Evolutionary conservation across 2,113 vertebrate genomes (phyloP).

Genomic region (Rhinopomastus cyanomelas): DNA sequence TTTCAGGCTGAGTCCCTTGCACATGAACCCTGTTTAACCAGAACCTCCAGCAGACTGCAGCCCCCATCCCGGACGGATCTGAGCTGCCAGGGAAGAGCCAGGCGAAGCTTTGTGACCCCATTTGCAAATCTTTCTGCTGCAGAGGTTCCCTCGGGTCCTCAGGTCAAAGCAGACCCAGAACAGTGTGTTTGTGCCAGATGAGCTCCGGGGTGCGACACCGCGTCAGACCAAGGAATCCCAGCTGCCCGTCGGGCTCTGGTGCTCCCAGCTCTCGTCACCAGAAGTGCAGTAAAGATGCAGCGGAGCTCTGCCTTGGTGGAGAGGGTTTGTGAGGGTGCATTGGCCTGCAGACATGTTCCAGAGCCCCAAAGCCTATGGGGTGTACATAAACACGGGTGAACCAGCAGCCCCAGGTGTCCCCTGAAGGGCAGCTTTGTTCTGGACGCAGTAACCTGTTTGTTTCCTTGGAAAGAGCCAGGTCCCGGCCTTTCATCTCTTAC

Average conservation of each 20-base stretch:
- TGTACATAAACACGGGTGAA: background rate
- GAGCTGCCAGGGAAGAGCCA: background rate
- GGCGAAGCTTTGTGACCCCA: background rate
- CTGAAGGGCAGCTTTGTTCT: slow-evolving; percentile 18
- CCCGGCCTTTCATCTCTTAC: slow-evolving; percentile 16
- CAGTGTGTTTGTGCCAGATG: slow-evolving; percentile 20
- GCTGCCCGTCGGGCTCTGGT: slow-evolving; percentile 22
- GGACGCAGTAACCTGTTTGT: slow-evolving; percentile 18
- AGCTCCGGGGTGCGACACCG: background rate
- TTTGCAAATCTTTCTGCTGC: background rate
- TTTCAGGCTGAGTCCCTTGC: background rate
- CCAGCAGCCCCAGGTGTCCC: background rate
- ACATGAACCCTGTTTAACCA: accelerated
- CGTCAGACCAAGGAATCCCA: background rate
- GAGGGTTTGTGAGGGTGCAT: background rate
- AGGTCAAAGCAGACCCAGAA: background rate
- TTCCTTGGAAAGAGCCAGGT: slow-evolving; percentile 32
- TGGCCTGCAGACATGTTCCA: background rate
- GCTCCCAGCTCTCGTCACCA: background rate
- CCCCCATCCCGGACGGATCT: accelerated
- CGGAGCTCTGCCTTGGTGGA: background rate
- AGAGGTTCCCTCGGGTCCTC: background rate
- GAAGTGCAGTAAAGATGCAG: slow-evolving; percentile 12
- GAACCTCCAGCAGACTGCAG: background rate
- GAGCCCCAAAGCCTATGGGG: background rate